phyloP scores from a whole-genome alignment of 1,140 invertebrate species.

The Achroia grisella region DNA sequence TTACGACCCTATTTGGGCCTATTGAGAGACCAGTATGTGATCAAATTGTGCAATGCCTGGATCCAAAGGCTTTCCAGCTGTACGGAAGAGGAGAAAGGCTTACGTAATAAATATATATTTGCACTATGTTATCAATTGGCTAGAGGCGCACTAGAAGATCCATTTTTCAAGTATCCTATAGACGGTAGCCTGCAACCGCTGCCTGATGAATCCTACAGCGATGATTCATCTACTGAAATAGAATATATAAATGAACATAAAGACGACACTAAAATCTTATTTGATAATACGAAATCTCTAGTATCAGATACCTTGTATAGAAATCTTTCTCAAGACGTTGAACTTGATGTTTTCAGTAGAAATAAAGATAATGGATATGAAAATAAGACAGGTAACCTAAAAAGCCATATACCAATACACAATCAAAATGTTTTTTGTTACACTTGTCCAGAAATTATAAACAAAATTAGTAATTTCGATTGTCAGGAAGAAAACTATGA shows the following conservation, averaged over 20 bases:
- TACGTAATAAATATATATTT: constrained; percentile 55
- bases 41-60: constrained; percentile 50
- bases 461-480: constrained; percentile 7
- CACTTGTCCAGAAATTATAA: constrained; percentile 16
- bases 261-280: constrained; percentile 21
- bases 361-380: constrained; percentile 1
- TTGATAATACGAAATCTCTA: constrained; percentile 16
- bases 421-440: constrained; percentile 13
- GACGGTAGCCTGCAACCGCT: constrained; percentile 15
- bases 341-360: constrained; percentile 2
- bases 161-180: constrained; percentile 35
- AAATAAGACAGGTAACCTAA: background rate
- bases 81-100: constrained; percentile 34
- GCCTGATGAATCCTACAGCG: constrained; percentile 24
- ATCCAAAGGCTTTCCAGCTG: constrained; percentile 44
- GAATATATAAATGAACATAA: constrained; percentile 38
- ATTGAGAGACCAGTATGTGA: constrained; percentile 32
- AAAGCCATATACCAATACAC: background rate
- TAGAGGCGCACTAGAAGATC: constrained; percentile 39
- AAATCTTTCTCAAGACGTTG: constrained; percentile 4
- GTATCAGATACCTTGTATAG: constrained; percentile 16
- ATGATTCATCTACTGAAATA: constrained; percentile 35
- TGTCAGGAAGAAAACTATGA: constrained; percentile 19
- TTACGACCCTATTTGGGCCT: constrained; percentile 43
- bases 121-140: constrained; percentile 48